phyloP scores from a whole-genome alignment of 2,888 invertebrate genomes.

The Drosophila peninsularis region DNA sequence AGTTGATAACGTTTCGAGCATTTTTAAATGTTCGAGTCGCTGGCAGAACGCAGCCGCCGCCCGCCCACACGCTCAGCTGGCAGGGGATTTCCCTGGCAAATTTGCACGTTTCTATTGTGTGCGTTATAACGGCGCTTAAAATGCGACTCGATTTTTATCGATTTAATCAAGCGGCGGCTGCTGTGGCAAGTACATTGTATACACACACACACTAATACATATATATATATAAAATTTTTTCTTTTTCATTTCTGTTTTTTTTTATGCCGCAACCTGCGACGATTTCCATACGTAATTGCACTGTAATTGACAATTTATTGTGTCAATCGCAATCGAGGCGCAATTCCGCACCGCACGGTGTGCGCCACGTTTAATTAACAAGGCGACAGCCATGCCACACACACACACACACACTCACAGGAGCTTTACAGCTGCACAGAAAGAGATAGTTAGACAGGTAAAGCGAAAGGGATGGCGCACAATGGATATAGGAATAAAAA shows the following conservation, averaged over 20 bases:
- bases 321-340: conserved; percentile 80
- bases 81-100: conserved; percentile 39
- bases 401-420: conserved; percentile 21
- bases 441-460: not conserved
- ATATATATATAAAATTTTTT: conserved; percentile 4
- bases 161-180: conserved; percentile 73
- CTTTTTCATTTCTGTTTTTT: conserved; percentile 19
- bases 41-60: conserved; percentile 1
- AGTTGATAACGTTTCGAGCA: conserved; percentile 67
- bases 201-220: not conserved
- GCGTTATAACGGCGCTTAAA: conserved; percentile 64
- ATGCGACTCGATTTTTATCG: conserved; percentile 76
- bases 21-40: conserved; percentile 52
- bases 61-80: conserved; percentile 3
- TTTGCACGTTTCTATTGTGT: conserved; percentile 78
- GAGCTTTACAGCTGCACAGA: not conserved
- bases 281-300: conserved; percentile 81
- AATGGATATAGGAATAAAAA: conserved; percentile 17
- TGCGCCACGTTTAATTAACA: conserved; percentile 77
- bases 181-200: conserved; percentile 35
- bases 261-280: conserved; percentile 49
- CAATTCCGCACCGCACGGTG: conserved; percentile 64
- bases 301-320: conserved; percentile 82
- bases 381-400: conserved; percentile 70
- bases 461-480: not conserved